Base-by-base conservation (phyloP, 1,140 invertebrate genomes). In the Dufourea novaeangliae region DNA sequence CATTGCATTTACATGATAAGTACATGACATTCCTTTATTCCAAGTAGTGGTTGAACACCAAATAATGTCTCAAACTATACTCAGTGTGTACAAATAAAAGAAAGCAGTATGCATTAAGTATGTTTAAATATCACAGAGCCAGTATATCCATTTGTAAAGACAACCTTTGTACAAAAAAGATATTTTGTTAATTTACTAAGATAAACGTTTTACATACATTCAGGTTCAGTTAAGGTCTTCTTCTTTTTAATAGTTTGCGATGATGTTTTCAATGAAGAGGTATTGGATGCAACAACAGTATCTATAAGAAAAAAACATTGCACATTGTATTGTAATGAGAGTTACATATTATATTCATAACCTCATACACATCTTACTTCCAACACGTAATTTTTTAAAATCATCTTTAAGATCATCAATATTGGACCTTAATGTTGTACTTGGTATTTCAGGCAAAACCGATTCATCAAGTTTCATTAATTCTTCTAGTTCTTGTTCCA, bases 401-500 rank as follows among this genome's bases (percentile, higher is more conserved):
- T 59, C 63, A 22, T 61, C 44, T n/a, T 80, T 62, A 22, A 84
- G 56, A 39, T 80, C 61, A 25, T 80, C 52, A 22, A 84, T 17
- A 5, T 59, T 64, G 59, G 61, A 12, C 22, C 12, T 64, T 59
- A 63, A 59, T 34, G 73, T 22, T 2, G 54, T 27, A 73, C 52
- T 50, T 50, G 22, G 34, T 54, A 54, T n/a, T 1, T 17, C 44
- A 34, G 32, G 61, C 0, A 71, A 10, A 25, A 22, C 27, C 14
- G 56, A 14, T 11, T 84, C 64, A 11, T 80, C 59, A 10, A 12
- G 2, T 67, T 59, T 66, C 22, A 84, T 63, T 69, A 87, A 75
- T 62, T 89, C 82, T 25, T 70, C 74, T 8, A 91, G 74, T 83
- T 93, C 93, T 32, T 88, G 70, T 78, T 93, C 93, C 54, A 93